Base-by-base conservation (phyloP, 2,888 invertebrate genomes). In the Eupelmus urozonus region DNA sequence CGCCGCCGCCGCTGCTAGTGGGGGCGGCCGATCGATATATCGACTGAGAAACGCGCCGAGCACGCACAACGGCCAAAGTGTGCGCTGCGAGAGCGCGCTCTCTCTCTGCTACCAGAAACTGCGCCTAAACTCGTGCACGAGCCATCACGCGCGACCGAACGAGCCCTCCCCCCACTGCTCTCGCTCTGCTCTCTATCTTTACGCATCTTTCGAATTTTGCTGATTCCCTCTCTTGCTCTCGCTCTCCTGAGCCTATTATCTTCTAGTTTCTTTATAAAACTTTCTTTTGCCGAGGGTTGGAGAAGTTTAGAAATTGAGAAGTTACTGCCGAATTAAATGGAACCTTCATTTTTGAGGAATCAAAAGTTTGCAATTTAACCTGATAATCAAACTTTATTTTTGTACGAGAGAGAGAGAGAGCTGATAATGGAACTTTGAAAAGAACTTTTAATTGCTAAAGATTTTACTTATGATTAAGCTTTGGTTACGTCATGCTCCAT, bases 1-100 rank as follows among this genome's bases (percentile, higher is more conserved):
- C 13, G 9, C 2, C 13, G 34, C 34, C 9, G 34, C 34, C 34
- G 34, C 34, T 34, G 34, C 34, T 34, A 85, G 87, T 85, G 87
- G 88, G 87, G 88, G 87, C 87, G 82, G 88, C 85, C 87, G 87
- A 89, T 89, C 89, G 89, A 89, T 89, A 89, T 89, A 89, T 89
- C 89, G 89, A 89, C 85, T 84, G 75, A 79, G 75, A 72, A 75
- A 62, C 57, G 73, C 78, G n/a, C n/a, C 34, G 18, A 23, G 40
- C 23, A 65, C 66, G 74, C 60, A 20, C 53, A 4, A 23, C 40
- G n/a, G 84, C 84, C 85, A 85, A 85, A 86, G 49, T 57, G 42
- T 18, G 45, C 57, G 69, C 29, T 34, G 82, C 85, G 83, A 60
- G 66, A 74, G 77, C 76, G 57, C 76, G 7, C 49, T 49, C 1